Conservation (phyloP, 2,888 invertebrate genomes). For the Orgyia antiqua region DNA sequence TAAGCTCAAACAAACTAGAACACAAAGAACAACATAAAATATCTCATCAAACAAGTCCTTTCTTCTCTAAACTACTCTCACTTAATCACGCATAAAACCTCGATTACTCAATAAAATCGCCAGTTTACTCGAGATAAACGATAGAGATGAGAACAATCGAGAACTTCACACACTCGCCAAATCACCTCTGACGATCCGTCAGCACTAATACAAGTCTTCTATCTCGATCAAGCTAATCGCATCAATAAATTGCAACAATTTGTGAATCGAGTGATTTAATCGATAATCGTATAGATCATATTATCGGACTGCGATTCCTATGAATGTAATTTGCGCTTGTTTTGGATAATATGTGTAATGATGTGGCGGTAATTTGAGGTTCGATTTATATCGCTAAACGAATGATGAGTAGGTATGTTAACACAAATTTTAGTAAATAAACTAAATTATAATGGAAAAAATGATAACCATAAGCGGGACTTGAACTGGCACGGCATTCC, state of each 20-base stretch:
- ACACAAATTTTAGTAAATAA: too few relatives aligned
- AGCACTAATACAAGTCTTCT: constrained; percentile 53
- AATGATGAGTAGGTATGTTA: too few relatives aligned
- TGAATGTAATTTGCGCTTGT: constrained; percentile 25
- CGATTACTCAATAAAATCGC: constrained; percentile 24
- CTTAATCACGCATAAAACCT: constrained; percentile 15
- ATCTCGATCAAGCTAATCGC: constrained; percentile 58
- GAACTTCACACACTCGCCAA: constrained; percentile 29
- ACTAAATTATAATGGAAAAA: too few relatives aligned
- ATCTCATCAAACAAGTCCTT: too few relatives aligned
- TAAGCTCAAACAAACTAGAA: too few relatives aligned
- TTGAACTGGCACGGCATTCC: too few relatives aligned
- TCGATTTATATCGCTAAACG: too few relatives aligned
- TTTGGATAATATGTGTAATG: constrained; percentile 18
- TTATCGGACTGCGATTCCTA: constrained; percentile 23
- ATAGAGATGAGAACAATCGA: constrained; percentile 15
- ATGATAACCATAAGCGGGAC: too few relatives aligned
- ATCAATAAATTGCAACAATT: constrained; percentile 51
- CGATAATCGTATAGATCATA: constrained; percentile 29
- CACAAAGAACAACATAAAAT: too few relatives aligned
- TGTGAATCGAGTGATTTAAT: constrained; percentile 41
- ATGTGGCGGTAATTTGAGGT: constrained; percentile 18
- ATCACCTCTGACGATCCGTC: constrained; percentile 44
- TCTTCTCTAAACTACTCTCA: constrained; percentile 6
- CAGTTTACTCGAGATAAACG: constrained; percentile 22